Evolutionary conservation across 2,888 invertebrate genomes (phyloP).

Genomic region (Caenorhabditis uteleia): DNA sequence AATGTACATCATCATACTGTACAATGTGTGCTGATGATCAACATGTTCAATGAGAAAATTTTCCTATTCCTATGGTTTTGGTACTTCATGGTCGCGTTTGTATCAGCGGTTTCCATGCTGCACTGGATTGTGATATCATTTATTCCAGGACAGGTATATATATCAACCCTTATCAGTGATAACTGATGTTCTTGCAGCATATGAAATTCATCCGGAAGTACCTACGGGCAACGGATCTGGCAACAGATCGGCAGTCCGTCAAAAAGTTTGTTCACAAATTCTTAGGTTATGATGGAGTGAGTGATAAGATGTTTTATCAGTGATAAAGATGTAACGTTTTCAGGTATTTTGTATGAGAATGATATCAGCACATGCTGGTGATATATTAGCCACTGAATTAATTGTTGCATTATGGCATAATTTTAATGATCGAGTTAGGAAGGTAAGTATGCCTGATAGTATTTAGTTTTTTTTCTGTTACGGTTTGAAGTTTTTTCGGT

Average conservation of each 20-base stretch:
- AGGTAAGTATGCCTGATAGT: too few species aligned
- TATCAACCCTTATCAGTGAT: not conserved
- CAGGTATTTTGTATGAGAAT: slow-evolving; percentile 70
- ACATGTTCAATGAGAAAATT: slow-evolving; percentile 67
- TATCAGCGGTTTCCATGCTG: slow-evolving; percentile 67
- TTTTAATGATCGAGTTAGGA: slow-evolving; percentile 69
- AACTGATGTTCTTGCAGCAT: slow-evolving; percentile 54
- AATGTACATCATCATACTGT: slow-evolving; percentile 70
- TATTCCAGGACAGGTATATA: slow-evolving; percentile 68
- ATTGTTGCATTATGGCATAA: slow-evolving; percentile 69
- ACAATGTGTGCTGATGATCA: slow-evolving; percentile 70
- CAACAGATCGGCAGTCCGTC: slow-evolving; percentile 69
- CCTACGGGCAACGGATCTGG: slow-evolving; percentile 69
- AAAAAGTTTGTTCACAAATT: slow-evolving; percentile 70
- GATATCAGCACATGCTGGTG: slow-evolving; percentile 70
- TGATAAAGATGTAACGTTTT: not conserved
- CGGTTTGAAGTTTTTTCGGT: slow-evolving; percentile 19
- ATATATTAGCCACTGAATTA: slow-evolving; percentile 70
- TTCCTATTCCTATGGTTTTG: slow-evolving; percentile 70
- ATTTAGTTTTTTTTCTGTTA: slow-evolving; percentile 16
- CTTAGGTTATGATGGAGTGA: slow-evolving; percentile 66
- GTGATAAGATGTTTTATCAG: not conserved
- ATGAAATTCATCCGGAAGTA: slow-evolving; percentile 70
- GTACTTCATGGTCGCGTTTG: slow-evolving; percentile 70
- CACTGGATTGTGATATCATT: slow-evolving; percentile 69